These are phyloP conservation scores for Pangasius krempfi DNA, from an alignment of 2,797 vertebrate genomes.

Conservation along the genomic window DNA sequence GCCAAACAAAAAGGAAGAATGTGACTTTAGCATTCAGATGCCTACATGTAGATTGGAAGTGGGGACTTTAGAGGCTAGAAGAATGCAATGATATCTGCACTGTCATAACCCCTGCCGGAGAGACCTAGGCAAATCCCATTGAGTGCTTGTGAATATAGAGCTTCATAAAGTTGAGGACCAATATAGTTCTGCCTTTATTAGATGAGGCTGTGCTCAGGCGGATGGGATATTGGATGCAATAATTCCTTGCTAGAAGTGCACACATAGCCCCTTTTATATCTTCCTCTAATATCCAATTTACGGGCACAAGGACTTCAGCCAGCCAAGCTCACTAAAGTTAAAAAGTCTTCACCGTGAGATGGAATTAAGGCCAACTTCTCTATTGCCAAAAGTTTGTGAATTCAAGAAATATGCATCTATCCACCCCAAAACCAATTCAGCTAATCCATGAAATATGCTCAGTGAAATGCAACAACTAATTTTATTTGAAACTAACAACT, in stretches of 20 bases:
- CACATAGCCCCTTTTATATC: conserved; percentile 80
- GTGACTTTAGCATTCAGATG: conserved; percentile 75
- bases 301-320: conserved; percentile 75
- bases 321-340: conserved; percentile 81
- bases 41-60: conserved; percentile 78
- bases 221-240: conserved; percentile 78
- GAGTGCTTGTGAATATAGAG: conserved; percentile 73
- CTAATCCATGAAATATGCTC: conserved; percentile 70
- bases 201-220: conserved; percentile 75
- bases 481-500: conserved; percentile 49
- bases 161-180: conserved; percentile 80
- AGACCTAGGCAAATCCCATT: conserved; percentile 81
- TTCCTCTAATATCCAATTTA: conserved; percentile 82
- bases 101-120: conserved; percentile 71
- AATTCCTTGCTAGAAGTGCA: conserved; percentile 77
- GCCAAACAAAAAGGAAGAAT: conserved; percentile 64
- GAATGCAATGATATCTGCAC: conserved; percentile 77
- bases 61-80: conserved; percentile 70
- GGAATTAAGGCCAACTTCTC: conserved; percentile 78
- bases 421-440: conserved; percentile 57
- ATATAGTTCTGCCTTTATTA: conserved; percentile 77
- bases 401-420: conserved; percentile 77
- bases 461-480: conserved; percentile 69
- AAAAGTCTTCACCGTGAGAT: conserved; percentile 77
- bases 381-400: conserved; percentile 76